A percentile compares a stretch with the other conserved stretches of the same genome.
Conservation (phyloP, 1,140 invertebrate genomes). For the Aphaenogaster rudis region DNA sequence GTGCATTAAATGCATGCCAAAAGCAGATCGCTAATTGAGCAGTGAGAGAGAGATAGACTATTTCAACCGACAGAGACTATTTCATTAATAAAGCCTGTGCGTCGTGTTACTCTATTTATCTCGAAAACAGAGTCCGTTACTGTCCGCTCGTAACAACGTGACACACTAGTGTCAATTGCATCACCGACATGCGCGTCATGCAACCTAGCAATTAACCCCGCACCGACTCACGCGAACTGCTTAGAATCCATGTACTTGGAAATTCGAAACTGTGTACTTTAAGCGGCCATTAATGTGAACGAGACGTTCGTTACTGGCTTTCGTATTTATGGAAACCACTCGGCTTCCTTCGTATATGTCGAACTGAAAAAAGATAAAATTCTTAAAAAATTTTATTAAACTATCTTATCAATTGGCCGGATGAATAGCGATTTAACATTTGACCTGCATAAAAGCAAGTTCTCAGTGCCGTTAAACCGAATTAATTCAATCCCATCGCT, state of each 20-base stretch:
- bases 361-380: not conserved
- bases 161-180: conserved; percentile 60
- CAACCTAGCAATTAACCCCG: conserved; percentile 55
- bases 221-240: conserved; percentile 27
- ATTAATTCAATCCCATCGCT: conserved; percentile 24
- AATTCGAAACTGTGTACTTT: conserved; percentile 52
- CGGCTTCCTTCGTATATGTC: not conserved
- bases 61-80: not conserved
- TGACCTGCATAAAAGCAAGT: not conserved
- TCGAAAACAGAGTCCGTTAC: conserved; percentile 44
- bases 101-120: conserved; percentile 56
- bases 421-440: conserved; percentile 21
- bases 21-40: conserved; percentile 20
- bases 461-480: conserved; percentile 19
- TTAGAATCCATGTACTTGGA: conserved; percentile 53
- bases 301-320: conserved; percentile 7
- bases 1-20: not conserved
- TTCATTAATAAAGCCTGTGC: conserved; percentile 57
- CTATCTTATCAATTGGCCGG: not conserved
- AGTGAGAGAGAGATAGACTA: not conserved
- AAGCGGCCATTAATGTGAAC: conserved; percentile 33
- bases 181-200: conserved; percentile 51
- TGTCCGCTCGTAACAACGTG: conserved; percentile 52
- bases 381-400: not conserved
- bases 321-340: conserved; percentile 20